Base-by-base conservation (phyloP, 2,113 vertebrate genomes). In the Cololabis saira region DNA sequence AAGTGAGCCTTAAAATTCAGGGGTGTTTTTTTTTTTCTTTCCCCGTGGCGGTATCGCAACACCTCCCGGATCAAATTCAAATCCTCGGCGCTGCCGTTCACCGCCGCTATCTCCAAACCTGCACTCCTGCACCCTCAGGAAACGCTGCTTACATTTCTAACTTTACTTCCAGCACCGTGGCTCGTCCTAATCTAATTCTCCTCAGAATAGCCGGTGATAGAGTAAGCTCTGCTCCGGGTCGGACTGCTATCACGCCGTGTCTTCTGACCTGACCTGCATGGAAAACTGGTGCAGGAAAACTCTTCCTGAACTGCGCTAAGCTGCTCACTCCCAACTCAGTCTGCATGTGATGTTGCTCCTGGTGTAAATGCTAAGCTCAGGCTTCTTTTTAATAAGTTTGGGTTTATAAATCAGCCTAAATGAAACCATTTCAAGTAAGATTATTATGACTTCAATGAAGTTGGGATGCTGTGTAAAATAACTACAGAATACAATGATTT, bases 1-100 rank as follows among this genome's bases (percentile, higher is more conserved):
- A 17, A 61, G 57, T 72, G 51, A 74, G 47, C 67, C 49, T 44
- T 58, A 74, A 67, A 61, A 62, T 71, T 57, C 53, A 40, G 48
- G 44, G 22, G 30, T 68, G n/a, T n/a, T n/a, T n/a, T n/a, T n/a
- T n/a, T n/a, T n/a, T n/a, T 58, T 62, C 64, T 60, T 54, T 58
- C 24, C 56, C 40, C 19, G 63, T 48, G 19, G 50, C 15, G 19
- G 21, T 37, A 61, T 47, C 54, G 27, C 53, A 16, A 48, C n/a
- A 40, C 27, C 17, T 21, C 42, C 15, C 14, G 14, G 55, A 58
- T 80, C 63, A 73, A 57, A 58, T 66, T 49, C 43, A 69, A 24
- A 67, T 71, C 58, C 33, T 18, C 1, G 5, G 11, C 37, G 59
- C 62, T 74, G 58, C 24, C 57, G 43, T 74, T 79, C 45, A 52